Evolutionary conservation across 2,888 invertebrate species (phyloP).

Genomic region (Coecobrya sp.): DNA sequence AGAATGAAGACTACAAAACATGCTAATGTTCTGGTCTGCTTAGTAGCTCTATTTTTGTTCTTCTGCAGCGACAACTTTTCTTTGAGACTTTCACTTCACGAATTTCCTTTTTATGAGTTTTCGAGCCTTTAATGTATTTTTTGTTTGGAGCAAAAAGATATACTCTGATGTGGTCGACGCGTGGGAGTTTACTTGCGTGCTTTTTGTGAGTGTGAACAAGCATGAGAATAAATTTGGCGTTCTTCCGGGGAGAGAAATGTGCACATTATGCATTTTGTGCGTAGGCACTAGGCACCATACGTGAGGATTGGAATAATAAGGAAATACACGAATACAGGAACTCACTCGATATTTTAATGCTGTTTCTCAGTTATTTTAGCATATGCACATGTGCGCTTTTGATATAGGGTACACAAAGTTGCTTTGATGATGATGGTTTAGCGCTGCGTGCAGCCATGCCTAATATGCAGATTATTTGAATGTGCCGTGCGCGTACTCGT

Average conservation of each 20-base stretch:
- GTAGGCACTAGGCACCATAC: constrained; percentile 28
- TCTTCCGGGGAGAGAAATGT: constrained; percentile 43
- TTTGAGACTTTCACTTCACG: neutral
- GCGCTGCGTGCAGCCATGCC: constrained; percentile 48
- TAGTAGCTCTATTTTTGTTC: neutral
- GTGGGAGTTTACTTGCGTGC: neutral
- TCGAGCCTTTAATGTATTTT: constrained; percentile 1
- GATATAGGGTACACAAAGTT: neutral
- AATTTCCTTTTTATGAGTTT: neutral
- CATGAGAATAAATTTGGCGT: constrained; percentile 47
- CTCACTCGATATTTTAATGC: constrained; percentile 10
- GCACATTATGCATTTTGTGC: constrained; percentile 53
- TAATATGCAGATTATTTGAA: constrained; percentile 59
- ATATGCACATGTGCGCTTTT: constrained; percentile 23
- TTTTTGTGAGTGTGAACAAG: neutral
- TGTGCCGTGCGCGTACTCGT: neutral
- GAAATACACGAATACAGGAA: neutral
- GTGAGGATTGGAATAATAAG: constrained; percentile 43
- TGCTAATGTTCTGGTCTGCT: neutral
- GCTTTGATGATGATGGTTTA: constrained; percentile 47
- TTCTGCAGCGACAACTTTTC: neutral
- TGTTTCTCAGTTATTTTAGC: neutral
- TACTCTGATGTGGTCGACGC: neutral
- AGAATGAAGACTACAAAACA: neutral
- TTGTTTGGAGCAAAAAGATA: neutral